Evolutionary conservation across 2,113 vertebrate species (phyloP).

Genomic region (Ctenodactylus gundi): DNA sequence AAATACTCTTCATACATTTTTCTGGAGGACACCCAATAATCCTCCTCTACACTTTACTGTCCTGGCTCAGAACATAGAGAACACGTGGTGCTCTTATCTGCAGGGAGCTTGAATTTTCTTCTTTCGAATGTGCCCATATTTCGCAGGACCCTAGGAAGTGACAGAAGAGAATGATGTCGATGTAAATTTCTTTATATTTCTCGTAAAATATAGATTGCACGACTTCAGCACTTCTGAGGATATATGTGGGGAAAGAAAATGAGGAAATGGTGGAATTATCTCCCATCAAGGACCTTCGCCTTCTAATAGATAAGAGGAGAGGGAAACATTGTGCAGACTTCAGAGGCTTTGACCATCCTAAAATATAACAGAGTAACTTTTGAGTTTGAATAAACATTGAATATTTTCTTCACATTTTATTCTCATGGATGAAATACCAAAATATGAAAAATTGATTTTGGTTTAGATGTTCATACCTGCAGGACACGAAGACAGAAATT

Average conservation of each 20-base stretch:
- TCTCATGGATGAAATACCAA: background rate
- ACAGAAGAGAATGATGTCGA: background rate
- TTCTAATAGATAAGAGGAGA: background rate
- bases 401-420: background rate
- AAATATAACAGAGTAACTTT: background rate
- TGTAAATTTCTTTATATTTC: background rate
- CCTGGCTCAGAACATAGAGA: background rate
- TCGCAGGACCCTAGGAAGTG: background rate
- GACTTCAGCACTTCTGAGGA: background rate
- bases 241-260: background rate
- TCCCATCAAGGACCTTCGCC: background rate
- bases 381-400: background rate
- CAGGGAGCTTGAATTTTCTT: background rate
- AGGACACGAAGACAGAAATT: background rate
- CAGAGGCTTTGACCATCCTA: background rate
- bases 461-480: background rate
- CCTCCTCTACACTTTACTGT: background rate
- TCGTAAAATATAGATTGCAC: background rate
- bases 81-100: background rate
- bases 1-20: background rate
- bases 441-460: background rate
- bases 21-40: background rate
- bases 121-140: background rate
- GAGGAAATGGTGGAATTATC: background rate
- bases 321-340: background rate